These are phyloP conservation scores for Girardinichthys multiradiatus DNA, from an alignment of 2,113 vertebrate species.

Conservation along the genomic window DNA sequence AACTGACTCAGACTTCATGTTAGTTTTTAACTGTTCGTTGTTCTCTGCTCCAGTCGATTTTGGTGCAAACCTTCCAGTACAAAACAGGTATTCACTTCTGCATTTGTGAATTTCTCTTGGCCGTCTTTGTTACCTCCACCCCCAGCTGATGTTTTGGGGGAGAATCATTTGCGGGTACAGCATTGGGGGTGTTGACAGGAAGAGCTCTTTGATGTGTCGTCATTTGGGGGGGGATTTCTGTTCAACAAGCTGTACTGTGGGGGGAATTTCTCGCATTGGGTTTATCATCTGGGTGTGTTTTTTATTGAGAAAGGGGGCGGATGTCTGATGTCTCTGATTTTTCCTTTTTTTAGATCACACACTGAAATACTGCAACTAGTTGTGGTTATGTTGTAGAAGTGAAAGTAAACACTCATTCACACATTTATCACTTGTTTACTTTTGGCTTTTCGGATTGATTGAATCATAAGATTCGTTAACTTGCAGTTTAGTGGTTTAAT, in stretches of 20 bases:
- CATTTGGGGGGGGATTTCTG: constrained; percentile 36
- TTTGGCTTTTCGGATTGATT: not conserved
- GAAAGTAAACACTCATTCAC: not conserved
- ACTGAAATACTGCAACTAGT: not conserved
- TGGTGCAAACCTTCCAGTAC: not conserved
- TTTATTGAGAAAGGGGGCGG: not conserved
- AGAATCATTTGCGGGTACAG: constrained; percentile 23
- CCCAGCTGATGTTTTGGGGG: not conserved
- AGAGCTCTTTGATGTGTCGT: constrained; percentile 44
- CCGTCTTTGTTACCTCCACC: constrained; percentile 17
- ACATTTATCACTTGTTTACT: not conserved
- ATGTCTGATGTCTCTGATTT: not conserved
- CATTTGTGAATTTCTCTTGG: not conserved
- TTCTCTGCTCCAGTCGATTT: not conserved
- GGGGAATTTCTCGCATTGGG: constrained; percentile 24
- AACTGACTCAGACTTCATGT: not conserved
- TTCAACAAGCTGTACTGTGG: not conserved
- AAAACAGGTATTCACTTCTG: not conserved
- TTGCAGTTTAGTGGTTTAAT: constrained; percentile 16
- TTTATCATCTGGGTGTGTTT: not conserved
- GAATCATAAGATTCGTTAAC: constrained; percentile 2
- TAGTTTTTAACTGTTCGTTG: constrained; percentile 17
- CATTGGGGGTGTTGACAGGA: constrained; percentile 50
- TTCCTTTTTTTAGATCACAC: not conserved
- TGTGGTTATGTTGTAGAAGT: constrained; percentile 19